A percentile compares a stretch with the other conserved stretches of the same genome.
These are phyloP conservation scores for Tapirus indicus DNA, from an alignment of 2,797 vertebrate genomes.

Conservation along the genomic window DNA sequence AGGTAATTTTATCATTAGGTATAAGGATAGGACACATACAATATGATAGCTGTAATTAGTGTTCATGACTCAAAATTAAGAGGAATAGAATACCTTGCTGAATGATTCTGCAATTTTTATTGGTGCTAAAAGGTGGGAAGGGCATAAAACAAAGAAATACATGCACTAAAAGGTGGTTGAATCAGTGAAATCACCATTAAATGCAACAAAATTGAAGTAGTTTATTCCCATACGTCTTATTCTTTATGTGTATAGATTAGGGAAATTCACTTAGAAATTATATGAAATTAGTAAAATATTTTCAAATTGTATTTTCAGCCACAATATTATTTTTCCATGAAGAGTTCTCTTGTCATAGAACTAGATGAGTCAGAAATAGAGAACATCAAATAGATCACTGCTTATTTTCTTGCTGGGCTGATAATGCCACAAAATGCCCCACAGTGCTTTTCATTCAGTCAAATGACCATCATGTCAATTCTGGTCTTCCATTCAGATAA, in stretches of 20 bases:
- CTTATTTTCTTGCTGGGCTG: not conserved
- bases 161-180: not conserved
- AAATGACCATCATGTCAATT: not conserved
- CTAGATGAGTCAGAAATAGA: not conserved
- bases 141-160: not conserved
- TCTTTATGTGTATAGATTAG: not conserved
- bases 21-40: not conserved
- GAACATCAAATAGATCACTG: not conserved
- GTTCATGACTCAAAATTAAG: not conserved
- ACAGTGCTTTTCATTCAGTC: not conserved
- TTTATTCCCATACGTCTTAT: not conserved
- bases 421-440: not conserved
- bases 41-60: not conserved
- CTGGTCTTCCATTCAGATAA: not conserved
- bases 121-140: not conserved
- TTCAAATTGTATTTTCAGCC: not conserved
- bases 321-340: not conserved
- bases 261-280: not conserved
- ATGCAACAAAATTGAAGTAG: not conserved
- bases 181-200: not conserved
- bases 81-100: not conserved
- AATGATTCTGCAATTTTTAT: constrained; percentile 20
- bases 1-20: not conserved
- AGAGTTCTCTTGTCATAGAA: not conserved
- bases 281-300: not conserved